Evolutionary conservation across 1,140 invertebrate genomes (phyloP).

Genomic region (Ceratina japonica): DNA sequence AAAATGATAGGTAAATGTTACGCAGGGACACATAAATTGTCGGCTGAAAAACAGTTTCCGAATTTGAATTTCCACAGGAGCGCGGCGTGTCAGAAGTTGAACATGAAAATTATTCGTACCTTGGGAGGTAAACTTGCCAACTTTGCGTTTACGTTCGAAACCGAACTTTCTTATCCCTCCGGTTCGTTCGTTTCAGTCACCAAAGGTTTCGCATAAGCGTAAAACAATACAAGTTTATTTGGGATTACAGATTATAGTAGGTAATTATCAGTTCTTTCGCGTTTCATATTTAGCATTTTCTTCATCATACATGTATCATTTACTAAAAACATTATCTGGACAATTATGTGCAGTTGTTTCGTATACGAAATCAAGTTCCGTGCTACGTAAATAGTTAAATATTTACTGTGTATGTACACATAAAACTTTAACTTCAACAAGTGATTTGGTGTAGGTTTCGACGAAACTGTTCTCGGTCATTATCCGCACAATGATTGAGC

Average conservation of each 20-base stretch:
- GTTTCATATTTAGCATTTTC: not conserved
- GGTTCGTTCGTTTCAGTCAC: conserved; percentile 1
- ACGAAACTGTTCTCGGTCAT: not conserved
- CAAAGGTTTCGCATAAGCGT: not conserved
- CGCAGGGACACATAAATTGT: conserved; percentile 15
- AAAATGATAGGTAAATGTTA: too few relatives aligned
- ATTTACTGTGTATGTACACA: not conserved
- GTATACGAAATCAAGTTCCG: too few relatives aligned
- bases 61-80: conserved; percentile 30
- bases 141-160: conserved; percentile 30
- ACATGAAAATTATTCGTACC: conserved; percentile 33
- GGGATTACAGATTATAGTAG: not conserved
- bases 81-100: not conserved
- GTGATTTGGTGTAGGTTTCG: not conserved
- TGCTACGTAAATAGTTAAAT: too few relatives aligned
- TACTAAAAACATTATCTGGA: too few relatives aligned
- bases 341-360: too few relatives aligned
- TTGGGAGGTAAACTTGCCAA: conserved; percentile 36
- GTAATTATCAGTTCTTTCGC: not conserved
- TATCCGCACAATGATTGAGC: not conserved
- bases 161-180: conserved; percentile 30
- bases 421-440: not conserved
- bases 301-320: not conserved
- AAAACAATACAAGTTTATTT: conserved; percentile 34
- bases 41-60: not conserved